A percentile compares a stretch with the other conserved stretches of the same genome.
These are phyloP conservation scores for Eilema caniola DNA, from an alignment of 2,888 invertebrate genomes.

Conservation along the genomic window DNA sequence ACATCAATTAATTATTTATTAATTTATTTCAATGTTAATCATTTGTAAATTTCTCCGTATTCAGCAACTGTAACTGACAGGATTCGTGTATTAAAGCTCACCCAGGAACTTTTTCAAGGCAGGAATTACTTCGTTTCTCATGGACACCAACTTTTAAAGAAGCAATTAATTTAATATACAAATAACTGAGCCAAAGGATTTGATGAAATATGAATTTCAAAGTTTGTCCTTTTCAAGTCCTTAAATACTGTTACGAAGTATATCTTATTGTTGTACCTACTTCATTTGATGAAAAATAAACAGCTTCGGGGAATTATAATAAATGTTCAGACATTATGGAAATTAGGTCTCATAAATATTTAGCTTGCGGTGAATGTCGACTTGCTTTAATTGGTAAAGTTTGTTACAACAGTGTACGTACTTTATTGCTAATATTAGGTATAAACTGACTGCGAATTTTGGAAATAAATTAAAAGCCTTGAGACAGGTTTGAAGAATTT, in stretches of 20 bases:
- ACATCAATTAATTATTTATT: background rate
- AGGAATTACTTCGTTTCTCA: constrained; percentile 88
- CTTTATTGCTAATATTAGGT: constrained; percentile 11
- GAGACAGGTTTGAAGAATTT: background rate
- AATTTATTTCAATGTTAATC: background rate
- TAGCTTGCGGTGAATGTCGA: constrained; percentile 28
- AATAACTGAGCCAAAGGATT: constrained; percentile 37
- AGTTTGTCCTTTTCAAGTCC: constrained; percentile 43
- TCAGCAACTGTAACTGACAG: constrained; percentile 87
- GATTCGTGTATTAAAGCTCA: constrained; percentile 91
- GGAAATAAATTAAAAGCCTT: background rate
- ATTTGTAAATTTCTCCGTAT: background rate
- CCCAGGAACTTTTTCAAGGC: constrained; percentile 88
- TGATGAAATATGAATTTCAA: constrained; percentile 35
- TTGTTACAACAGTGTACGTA: constrained; percentile 9
- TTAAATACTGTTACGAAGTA: constrained; percentile 43
- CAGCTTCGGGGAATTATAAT: constrained; percentile 26
- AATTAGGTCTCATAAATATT: constrained; percentile 43
- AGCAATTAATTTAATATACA: constrained; percentile 47
- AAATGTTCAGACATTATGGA: constrained; percentile 37
- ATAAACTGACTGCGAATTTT: background rate
- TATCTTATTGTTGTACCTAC: constrained; percentile 33
- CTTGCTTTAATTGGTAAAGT: constrained; percentile 24
- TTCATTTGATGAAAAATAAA: constrained; percentile 23
- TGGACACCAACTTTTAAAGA: constrained; percentile 83